These are phyloP conservation scores for Meta bourneti DNA, from an alignment of 2,888 invertebrate species.

Conservation along the genomic window DNA sequence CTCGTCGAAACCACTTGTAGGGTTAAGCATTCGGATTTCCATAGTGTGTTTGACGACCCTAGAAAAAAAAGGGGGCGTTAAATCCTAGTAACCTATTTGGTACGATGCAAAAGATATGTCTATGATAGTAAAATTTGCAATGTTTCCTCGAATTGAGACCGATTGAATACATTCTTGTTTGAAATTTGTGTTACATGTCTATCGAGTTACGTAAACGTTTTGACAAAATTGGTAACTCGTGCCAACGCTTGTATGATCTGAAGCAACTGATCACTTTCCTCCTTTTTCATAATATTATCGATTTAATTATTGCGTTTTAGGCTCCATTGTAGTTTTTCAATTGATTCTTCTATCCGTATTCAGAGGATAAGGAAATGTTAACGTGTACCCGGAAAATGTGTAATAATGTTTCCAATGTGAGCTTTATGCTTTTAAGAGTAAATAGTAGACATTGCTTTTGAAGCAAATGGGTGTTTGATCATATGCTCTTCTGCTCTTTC, in stretches of 20 bases:
- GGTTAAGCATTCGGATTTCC: too few relatives aligned
- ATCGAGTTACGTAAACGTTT: not conserved
- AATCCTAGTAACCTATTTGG: too few relatives aligned
- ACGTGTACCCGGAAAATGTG: not conserved
- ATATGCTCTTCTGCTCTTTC: not conserved
- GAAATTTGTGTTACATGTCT: not conserved
- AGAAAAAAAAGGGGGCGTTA: too few relatives aligned
- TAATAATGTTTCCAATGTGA: not conserved
- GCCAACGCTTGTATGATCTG: not conserved
- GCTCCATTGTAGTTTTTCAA: conserved; percentile 6
- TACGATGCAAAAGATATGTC: too few relatives aligned
- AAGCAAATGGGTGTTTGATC: not conserved
- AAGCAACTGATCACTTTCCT: conserved; percentile 5
- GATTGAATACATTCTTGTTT: too few relatives aligned
- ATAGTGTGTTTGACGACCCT: too few relatives aligned
- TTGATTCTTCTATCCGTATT: not conserved
- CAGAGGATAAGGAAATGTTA: conserved; percentile 12
- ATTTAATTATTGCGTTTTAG: conserved; percentile 49
- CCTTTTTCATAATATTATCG: not conserved
- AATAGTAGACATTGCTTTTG: not conserved
- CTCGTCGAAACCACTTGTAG: too few relatives aligned
- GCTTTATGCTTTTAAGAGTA: not conserved
- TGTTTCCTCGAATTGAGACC: too few relatives aligned
- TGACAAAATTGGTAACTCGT: not conserved
- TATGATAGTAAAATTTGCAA: too few relatives aligned